Percentiles rank a stretch among this genome's conserved stretches.
phyloP scores from a whole-genome alignment of 1,140 invertebrate species.

The Drosophila eugracilis region DNA sequence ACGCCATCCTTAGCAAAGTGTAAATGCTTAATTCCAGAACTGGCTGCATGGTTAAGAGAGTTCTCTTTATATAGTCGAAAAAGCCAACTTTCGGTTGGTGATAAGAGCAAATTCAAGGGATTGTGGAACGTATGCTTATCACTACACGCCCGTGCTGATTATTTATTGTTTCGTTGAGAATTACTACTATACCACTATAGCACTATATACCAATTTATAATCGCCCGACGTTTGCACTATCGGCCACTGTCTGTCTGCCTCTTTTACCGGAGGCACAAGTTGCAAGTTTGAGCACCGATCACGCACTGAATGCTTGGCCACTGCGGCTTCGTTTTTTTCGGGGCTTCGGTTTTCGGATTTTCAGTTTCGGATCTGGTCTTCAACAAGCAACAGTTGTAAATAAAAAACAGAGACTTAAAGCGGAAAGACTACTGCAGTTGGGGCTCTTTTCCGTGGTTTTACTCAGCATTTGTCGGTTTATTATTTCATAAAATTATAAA shows the following conservation, averaged over 20 bases:
- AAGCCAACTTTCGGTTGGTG: slow-evolving; percentile 7
- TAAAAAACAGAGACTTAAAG: slow-evolving; percentile 14
- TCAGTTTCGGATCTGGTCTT: slow-evolving; percentile 35
- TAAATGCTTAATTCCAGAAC: slow-evolving; percentile 68
- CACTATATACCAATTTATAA: no score
- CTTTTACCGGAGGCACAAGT: slow-evolving; percentile 52
- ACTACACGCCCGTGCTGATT: slow-evolving; percentile 21
- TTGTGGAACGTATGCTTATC: slow-evolving; percentile 36
- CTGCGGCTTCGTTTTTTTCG: slow-evolving; percentile 26
- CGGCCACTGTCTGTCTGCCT: slow-evolving; percentile 26
- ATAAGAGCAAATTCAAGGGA: slow-evolving; percentile 11
- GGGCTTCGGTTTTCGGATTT: slow-evolving; percentile 26
- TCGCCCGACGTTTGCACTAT: slow-evolving; percentile 12
- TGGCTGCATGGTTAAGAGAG: slow-evolving; percentile 62
- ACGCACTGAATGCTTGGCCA: slow-evolving; percentile 62
- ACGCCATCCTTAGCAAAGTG: slow-evolving; percentile 72
- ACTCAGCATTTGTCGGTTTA: slow-evolving; percentile 49
- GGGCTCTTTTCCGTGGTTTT: slow-evolving; percentile 34
- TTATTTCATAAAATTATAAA: slow-evolving; percentile 66
- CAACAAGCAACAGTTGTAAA: slow-evolving; percentile 46
- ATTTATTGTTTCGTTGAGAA: slow-evolving; percentile 9
- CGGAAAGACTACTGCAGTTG: slow-evolving; percentile 46
- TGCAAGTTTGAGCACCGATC: slow-evolving; percentile 65
- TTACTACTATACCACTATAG: background rate
- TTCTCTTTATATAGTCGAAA: slow-evolving; percentile 24